phyloP scores from a whole-genome alignment of 2,113 vertebrate genomes.

The Rhabdornis inornatus region DNA sequence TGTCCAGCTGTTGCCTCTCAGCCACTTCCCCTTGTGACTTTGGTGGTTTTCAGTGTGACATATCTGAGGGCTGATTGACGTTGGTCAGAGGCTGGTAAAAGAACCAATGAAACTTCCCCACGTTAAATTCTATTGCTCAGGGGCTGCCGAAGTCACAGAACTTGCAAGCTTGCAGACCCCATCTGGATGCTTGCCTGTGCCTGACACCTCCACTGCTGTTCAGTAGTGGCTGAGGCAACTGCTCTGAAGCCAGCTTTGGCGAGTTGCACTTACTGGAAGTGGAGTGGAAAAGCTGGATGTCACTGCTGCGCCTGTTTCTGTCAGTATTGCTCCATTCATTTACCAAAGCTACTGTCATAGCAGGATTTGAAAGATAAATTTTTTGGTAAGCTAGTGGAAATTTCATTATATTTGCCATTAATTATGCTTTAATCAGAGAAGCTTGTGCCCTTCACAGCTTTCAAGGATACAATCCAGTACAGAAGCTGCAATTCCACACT shows the following conservation, averaged over 20 bases:
- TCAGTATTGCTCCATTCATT: background rate
- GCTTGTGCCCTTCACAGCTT: background rate
- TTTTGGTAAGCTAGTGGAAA: background rate
- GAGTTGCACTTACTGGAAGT: background rate
- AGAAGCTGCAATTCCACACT: background rate
- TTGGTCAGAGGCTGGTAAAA: background rate
- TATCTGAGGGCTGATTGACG: fast-evolving
- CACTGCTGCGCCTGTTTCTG: background rate
- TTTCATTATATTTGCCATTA: background rate
- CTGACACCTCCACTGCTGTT: background rate
- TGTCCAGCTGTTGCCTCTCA: background rate
- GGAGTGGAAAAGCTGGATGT: background rate
- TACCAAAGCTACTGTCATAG: background rate
- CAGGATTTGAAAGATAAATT: background rate
- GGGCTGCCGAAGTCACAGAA: background rate
- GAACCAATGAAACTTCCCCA: background rate
- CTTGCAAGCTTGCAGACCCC: background rate
- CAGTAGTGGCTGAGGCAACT: background rate
- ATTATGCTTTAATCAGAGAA: background rate
- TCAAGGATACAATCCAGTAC: background rate
- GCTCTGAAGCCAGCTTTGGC: background rate
- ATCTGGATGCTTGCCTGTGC: background rate
- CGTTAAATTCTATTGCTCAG: background rate
- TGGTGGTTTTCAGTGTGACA: background rate
- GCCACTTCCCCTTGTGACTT: background rate